Evolutionary conservation across 2,113 vertebrate genomes (phyloP), one percentile per base, ranked within the genome.

Genomic region (Sprattus sprattus): DNA sequence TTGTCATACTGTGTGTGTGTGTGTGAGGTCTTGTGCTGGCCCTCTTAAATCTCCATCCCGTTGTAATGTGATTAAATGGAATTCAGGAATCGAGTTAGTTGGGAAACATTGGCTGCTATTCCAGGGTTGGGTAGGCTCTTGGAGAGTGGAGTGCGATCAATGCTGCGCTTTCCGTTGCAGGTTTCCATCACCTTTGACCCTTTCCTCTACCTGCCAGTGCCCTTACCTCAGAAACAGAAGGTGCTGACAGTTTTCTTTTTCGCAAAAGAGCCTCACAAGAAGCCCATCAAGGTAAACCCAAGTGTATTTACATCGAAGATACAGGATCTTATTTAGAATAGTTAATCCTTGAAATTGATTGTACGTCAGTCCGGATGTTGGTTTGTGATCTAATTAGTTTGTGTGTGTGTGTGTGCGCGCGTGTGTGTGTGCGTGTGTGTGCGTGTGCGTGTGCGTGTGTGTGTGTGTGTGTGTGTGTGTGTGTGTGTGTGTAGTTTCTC

Each of bases 101-200:
- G 67, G 28, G 67, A 75, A 39, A 15, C 28, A 4, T 71, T 75
- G 67, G 67, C 67, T 39, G 3, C 28, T 2, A 3, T 32, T 75
- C 8, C 67, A 75, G 13, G 67, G n/a, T n/a, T 28, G 6, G 0
- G 2, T 0, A 39, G 10, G 81, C 32, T 84, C 84, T 81, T 81
- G 9, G 52, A 47, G 7, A 57, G 54, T 22, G 54, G 0, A 7
- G 8, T 57, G 6, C 60, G 15, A 82, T 45, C 25, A 18, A 32
- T 87, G 78, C 4, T 47, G 3, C 22, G 50, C 52, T 15, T 22
- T 20, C 6, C 57, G 32, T 83, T 89, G 49, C 92, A 99, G 98
- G 98, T 99, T 47, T 99, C 98, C 32, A 99, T 99, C 90, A 99
- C 98, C 0, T 99, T 99, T 85, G 98, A 99, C 87, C 98, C 98